Base-by-base conservation (phyloP, 2,888 invertebrate genomes). In the Eupithecia insigniata region DNA sequence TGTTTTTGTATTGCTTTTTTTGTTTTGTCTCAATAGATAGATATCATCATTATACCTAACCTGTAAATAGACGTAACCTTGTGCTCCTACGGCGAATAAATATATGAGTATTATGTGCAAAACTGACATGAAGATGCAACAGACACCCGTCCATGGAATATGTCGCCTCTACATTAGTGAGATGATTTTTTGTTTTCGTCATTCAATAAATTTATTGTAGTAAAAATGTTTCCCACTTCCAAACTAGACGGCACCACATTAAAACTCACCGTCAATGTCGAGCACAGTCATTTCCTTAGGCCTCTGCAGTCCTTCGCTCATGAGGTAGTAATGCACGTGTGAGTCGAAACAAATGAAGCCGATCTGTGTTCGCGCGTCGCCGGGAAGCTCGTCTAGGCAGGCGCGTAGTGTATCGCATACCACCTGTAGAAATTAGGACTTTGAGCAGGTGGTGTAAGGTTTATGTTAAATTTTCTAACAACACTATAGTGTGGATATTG, bases 341-440 rank as follows among this genome's bases (percentile, higher is more conserved):
- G 97, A 96, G 89, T 99, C 99, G 86, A 96, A 99, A 28, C 99
- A 98, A 70, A 99, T 95, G 90, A 99, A 98, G 16, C 99, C 99
- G 79, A 99, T 96, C 92, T 98, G 97, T 14, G 99, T 98, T 71
- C 99, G 95, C 28, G 97, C 96, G 89, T 99, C 99, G 12, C 99
- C 99, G 0, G 99, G 99, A 82, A 99, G 93, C 85, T 97, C 96
- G 69, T 97, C 97, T 77, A 99, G 90, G 85, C 97, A 97, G 34
- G 97, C 96, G 71, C 96, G 92, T 43, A 99, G 92, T 0, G 96
- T 96, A 75, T 97, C 96, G 85, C 99, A 98, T 34, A 98, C 97
- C 64, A 97, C 95, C 89, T 96, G 95, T 0, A 39, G 8, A 71
- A n/a, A 36, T 16, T 14, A 22, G 3, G 1, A 39, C 26, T 26